Evolutionary conservation across 2,113 vertebrate species (phyloP).

Genomic region (Barbus barbus): DNA sequence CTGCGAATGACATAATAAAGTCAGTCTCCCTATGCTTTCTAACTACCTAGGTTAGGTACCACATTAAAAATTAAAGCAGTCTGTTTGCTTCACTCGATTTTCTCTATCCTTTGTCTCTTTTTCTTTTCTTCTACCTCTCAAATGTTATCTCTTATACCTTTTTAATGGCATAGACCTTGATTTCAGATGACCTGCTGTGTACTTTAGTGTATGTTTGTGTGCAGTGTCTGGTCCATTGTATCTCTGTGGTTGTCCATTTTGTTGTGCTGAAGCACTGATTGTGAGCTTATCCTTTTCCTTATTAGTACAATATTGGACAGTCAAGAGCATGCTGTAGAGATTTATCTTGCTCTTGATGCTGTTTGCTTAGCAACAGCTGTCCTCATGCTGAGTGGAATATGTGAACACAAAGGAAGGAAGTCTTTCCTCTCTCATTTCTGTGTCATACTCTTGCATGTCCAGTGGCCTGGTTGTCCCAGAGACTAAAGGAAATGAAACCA

Average conservation of each 20-base stretch:
- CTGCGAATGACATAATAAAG: too few relatives aligned
- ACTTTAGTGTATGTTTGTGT: background rate
- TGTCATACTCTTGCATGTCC: slow-evolving; percentile 33
- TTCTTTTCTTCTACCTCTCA: background rate
- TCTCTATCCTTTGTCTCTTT: background rate
- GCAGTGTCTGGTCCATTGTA: background rate
- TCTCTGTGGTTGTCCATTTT: slow-evolving; percentile 1
- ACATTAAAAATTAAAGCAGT: background rate
- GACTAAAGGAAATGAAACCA: slow-evolving; percentile 90
- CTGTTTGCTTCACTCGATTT: background rate
- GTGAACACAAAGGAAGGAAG: background rate
- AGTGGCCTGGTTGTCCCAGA: slow-evolving; percentile 95
- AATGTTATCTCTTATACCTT: background rate
- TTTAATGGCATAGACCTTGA: background rate
- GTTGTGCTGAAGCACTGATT: background rate
- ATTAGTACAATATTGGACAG: background rate
- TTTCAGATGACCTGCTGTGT: background rate
- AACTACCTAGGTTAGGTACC: too few relatives aligned
- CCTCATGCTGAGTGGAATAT: background rate
- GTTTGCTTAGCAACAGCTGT: background rate
- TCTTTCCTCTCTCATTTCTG: background rate
- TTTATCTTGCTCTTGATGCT: background rate
- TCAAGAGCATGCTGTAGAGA: background rate
- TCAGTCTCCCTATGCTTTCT: too few relatives aligned
- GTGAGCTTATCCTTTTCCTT: background rate